Evolutionary conservation across 2,888 invertebrate species (phyloP).

Genomic region (Lasioglossum leucozonium): DNA sequence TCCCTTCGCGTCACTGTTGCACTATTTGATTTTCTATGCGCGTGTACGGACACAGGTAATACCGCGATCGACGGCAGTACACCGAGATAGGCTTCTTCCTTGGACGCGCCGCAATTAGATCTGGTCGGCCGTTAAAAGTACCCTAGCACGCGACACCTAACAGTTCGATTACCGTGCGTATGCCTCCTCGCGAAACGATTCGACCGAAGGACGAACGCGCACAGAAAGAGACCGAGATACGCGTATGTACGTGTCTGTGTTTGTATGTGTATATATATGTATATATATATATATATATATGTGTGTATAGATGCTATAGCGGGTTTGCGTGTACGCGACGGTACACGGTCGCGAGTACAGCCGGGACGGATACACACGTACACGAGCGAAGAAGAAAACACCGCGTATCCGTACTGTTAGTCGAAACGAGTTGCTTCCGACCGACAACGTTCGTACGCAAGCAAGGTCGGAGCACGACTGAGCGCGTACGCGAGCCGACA

Average conservation of each 20-base stretch:
- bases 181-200: not conserved
- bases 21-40: conserved; percentile 19
- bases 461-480: conserved; percentile 79
- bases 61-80: not conserved
- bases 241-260: not conserved
- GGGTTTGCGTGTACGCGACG: not conserved
- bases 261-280: not conserved
- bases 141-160: conserved; percentile 31
- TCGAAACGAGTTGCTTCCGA: not conserved
- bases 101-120: conserved; percentile 13
- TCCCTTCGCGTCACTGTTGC: conserved; percentile 48
- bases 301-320: not conserved
- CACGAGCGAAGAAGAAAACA: conserved; percentile 44
- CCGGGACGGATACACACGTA: not conserved
- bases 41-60: conserved; percentile 1
- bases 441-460: conserved; percentile 61
- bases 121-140: not conserved
- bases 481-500: conserved; percentile 70
- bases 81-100: not conserved
- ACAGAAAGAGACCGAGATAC: not conserved
- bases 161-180: conserved; percentile 6
- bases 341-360: conserved; percentile 9
- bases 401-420: conserved; percentile 8
- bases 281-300: too few relatives aligned
- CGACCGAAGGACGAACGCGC: conserved; percentile 12